Percentiles rank a stretch among this genome's conserved stretches.
These are phyloP conservation scores for Psittacula cyanocephala DNA, from an alignment of 2,113 vertebrate species.

Conservation along the genomic window DNA sequence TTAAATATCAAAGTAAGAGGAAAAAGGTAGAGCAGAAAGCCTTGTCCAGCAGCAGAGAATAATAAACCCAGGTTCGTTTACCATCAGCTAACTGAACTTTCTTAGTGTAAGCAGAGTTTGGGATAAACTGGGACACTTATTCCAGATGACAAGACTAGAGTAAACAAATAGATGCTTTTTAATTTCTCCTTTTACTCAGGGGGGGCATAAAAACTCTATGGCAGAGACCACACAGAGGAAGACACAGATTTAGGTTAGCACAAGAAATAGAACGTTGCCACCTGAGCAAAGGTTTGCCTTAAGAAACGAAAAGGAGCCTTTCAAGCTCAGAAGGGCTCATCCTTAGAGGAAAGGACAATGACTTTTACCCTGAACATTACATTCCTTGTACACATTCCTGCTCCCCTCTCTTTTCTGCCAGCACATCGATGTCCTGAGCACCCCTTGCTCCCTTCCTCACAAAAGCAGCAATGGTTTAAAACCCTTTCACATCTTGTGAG, in stretches of 20 bases:
- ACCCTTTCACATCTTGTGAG: neutral
- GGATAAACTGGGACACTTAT: slow-evolving; percentile 56
- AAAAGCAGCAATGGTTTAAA: neutral
- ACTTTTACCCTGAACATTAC: neutral
- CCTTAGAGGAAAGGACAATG: neutral
- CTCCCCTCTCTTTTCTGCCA: neutral
- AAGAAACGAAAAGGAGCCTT: neutral
- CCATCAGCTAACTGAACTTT: slow-evolving; percentile 18
- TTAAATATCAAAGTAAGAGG: neutral
- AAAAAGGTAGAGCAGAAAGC: neutral
- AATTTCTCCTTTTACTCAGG: slow-evolving; percentile 21
- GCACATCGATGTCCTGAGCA: neutral
- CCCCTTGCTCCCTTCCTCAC: neutral
- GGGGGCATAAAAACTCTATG: neutral
- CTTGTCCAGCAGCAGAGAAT: neutral
- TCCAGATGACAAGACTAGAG: slow-evolving; percentile 47
- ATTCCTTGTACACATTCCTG: neutral
- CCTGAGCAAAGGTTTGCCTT: neutral
- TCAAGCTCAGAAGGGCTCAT: neutral
- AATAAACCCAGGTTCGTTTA: slow-evolving; percentile 15
- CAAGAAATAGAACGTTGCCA: neutral
- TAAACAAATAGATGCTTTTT: slow-evolving; percentile 55
- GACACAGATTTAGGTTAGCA: neutral
- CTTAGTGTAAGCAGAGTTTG: neutral
- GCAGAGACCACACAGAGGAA: neutral